These are phyloP conservation scores for Sparidentex hasta DNA, from an alignment of 2,797 vertebrate genomes.

Conservation along the genomic window DNA sequence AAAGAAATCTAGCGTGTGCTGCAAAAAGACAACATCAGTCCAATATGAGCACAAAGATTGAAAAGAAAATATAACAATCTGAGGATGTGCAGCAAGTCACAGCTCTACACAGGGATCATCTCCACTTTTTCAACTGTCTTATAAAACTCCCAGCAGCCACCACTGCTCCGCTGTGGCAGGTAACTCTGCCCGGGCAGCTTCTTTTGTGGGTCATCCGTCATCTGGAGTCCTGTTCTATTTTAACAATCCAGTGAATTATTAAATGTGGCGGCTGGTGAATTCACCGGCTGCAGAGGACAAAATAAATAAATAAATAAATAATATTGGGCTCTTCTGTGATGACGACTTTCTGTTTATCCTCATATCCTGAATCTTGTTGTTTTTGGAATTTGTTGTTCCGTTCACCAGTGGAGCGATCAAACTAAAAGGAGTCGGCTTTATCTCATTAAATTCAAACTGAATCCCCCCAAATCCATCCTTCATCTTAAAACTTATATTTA, in stretches of 20 bases:
- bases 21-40: no score
- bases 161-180: slow-evolving; percentile 36
- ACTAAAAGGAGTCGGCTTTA: background rate
- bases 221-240: slow-evolving; percentile 62
- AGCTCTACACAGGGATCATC: background rate
- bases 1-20: no score
- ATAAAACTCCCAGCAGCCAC: background rate
- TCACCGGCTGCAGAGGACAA: slow-evolving; percentile 22
- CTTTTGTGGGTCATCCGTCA: slow-evolving; percentile 54
- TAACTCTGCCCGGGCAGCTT: slow-evolving; percentile 28
- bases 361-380: background rate
- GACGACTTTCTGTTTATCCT: background rate
- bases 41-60: no score
- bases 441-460: background rate
- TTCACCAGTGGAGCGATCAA: no score
- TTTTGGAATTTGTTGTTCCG: background rate
- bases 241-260: slow-evolving; percentile 57
- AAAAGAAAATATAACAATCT: no score
- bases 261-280: slow-evolving; percentile 20
- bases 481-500: background rate
- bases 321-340: background rate
- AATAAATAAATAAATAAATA: no score
- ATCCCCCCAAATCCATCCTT: background rate
- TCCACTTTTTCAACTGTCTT: background rate
- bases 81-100: no score